These are phyloP conservation scores for Drosophila bipectinata DNA, from an alignment of 1,140 invertebrate genomes.

Conservation along the genomic window DNA sequence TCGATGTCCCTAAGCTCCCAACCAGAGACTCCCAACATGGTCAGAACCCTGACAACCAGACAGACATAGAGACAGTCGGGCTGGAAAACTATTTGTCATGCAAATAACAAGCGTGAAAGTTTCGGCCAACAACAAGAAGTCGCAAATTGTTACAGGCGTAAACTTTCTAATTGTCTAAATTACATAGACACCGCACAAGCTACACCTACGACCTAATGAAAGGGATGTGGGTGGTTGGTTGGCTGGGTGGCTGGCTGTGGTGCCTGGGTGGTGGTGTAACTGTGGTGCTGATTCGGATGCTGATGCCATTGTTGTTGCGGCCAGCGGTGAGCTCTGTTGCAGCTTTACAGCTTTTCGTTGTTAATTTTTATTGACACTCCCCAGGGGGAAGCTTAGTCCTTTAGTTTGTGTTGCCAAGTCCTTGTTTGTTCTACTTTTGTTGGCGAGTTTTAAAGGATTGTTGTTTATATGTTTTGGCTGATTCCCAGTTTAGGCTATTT, in stretches of 20 bases:
- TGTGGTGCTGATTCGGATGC: conserved; percentile 1
- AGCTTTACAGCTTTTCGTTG: conserved; percentile 63
- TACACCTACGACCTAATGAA: conserved; percentile 37
- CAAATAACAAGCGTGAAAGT: conserved; percentile 59
- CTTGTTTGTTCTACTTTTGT: conserved; percentile 22
- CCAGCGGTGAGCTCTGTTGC: conserved; percentile 33
- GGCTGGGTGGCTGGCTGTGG: neutral
- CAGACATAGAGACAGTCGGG: neutral
- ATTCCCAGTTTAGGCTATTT: neutral
- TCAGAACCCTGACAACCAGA: neutral
- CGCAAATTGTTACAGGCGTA: conserved; percentile 57
- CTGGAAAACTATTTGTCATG: conserved; percentile 59
- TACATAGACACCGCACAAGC: conserved; percentile 63
- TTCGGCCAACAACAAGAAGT: conserved; percentile 44
- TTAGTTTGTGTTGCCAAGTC: conserved; percentile 5
- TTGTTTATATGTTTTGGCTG: neutral
- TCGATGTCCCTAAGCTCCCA: conserved; percentile 1
- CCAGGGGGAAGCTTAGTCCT: conserved; percentile 4
- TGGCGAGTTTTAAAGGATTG: conserved; percentile 7
- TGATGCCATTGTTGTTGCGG: conserved; percentile 17
- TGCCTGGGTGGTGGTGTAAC: conserved; percentile 6
- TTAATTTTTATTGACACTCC: conserved; percentile 65
- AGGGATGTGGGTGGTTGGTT: neutral
- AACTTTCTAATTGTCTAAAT: conserved; percentile 80
- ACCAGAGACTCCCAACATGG: conserved; percentile 18